Base-by-base conservation (phyloP, 2,888 invertebrate species). In the Tortrix viridana region DNA sequence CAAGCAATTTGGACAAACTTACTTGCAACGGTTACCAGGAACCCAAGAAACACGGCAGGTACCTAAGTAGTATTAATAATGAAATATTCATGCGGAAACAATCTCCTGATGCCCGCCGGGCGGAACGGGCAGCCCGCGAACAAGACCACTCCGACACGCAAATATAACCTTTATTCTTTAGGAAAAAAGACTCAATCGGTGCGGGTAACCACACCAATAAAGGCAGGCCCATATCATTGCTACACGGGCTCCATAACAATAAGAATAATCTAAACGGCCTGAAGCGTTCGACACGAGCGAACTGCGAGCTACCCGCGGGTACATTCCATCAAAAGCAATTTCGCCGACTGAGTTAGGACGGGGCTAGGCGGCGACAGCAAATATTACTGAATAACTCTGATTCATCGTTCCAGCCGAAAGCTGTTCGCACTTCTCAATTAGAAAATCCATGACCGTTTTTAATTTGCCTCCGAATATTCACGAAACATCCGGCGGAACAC, bases 81-180 rank as follows among this genome's bases (percentile, higher is more conserved):
- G 76, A 82, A 85, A 85, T 81, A 86, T 84, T 84, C 80, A 85
- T 69, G 76, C 73, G 71, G 71, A 78, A 76, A 75, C 78, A 79
- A 78, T 82, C 77, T 77, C 76, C 72, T 77, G 71, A 79, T 76
- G 75, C 60, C 68, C 65, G 67, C 69, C 68, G 72, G 71, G 68
- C 70, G 67, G 60, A 55, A 32, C 43, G 48, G 9, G 47, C 59
- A 55, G 22, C 55, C 46, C 55, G 49, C 64, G 52, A 43, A 43
- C 26, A 26, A 32, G 32, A 12, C 32, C 32, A 32, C 53, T 47
- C n/a, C 23, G 22, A 32, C 26, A 20, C 66, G 57, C 59, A 53
- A 74, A 75, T 71, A 69, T 67, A 60, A 62, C 62, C 73, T 70
- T 69, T 74, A 67, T 58, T 53, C 32, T 16, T 63, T 20, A 56